These are phyloP conservation scores for Porites divaricata DNA, from an alignment of 92 coral and sea anemone species.

Conservation along the genomic window DNA sequence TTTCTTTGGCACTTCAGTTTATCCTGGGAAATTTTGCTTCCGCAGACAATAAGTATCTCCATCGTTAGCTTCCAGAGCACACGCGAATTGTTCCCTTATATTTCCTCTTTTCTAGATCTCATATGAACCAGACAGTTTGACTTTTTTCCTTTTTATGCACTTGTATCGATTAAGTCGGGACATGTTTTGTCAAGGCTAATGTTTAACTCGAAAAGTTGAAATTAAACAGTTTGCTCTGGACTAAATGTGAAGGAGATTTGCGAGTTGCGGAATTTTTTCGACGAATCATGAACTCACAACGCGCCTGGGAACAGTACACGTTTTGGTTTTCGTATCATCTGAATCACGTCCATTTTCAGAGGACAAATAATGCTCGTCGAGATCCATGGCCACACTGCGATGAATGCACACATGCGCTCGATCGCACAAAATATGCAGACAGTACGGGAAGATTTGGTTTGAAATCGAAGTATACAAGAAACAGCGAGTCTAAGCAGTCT, in stretches of 20 bases:
- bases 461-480: conserved; percentile 51
- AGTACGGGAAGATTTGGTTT: conserved; percentile 74
- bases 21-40: background rate
- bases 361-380: conserved; percentile 26
- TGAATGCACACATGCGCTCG: conserved; percentile 70
- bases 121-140: background rate
- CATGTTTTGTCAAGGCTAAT: conserved; percentile 1
- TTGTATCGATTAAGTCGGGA: background rate
- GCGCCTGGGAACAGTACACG: conserved; percentile 60
- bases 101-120: background rate
- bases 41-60: background rate
- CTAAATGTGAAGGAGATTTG: background rate
- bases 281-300: conserved; percentile 57
- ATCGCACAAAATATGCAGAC: conserved; percentile 48
- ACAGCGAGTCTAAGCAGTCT: conserved; percentile 32
- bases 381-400: conserved; percentile 74
- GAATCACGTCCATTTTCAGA: conserved; percentile 79
- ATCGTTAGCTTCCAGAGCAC: background rate
- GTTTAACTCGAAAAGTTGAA: conserved; percentile 2
- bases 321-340: conserved; percentile 95
- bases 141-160: background rate
- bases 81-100: background rate
- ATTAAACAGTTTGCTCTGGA: background rate
- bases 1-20: background rate
- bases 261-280: background rate